A percentile compares a stretch with the other conserved stretches of the same genome.
phyloP scores from a whole-genome alignment of 1,140 invertebrate genomes.

The Dendrolimus kikuchii region DNA sequence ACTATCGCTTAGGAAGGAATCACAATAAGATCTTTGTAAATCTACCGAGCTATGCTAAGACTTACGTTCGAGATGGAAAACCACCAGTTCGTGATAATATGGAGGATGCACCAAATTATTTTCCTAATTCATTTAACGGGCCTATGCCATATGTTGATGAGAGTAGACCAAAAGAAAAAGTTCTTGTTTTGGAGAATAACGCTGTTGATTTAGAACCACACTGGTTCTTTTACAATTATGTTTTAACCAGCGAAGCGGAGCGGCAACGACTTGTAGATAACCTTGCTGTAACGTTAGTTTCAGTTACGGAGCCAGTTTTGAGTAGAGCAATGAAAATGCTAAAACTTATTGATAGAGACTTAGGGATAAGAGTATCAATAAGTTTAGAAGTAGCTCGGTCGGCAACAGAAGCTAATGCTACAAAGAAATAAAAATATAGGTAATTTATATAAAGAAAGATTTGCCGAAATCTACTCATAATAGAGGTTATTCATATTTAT shows the following conservation, averaged over 20 bases:
- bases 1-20: constrained; percentile 88
- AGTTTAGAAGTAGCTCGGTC: too few relatives aligned
- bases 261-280: constrained; percentile 33
- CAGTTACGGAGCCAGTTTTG: constrained; percentile 17
- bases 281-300: constrained; percentile 15
- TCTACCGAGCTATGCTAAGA: constrained; percentile 78
- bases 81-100: constrained; percentile 76
- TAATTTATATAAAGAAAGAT: too few relatives aligned
- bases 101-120: constrained; percentile 91
- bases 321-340: constrained; percentile 22
- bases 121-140: constrained; percentile 92
- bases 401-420: too few relatives aligned
- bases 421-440: too few relatives aligned
- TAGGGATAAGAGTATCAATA: constrained; percentile 10
- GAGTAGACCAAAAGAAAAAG: constrained; percentile 20
- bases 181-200: constrained; percentile 27
- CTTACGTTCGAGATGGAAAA: constrained; percentile 84
- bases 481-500: too few relatives aligned
- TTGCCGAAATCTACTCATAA: too few relatives aligned
- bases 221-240: constrained; percentile 34
- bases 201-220: constrained; percentile 37
- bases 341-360: constrained; percentile 23
- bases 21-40: constrained; percentile 89
- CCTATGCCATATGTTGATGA: constrained; percentile 67
- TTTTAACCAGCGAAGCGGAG: constrained; percentile 25